Evolutionary conservation across 2,113 vertebrate genomes (phyloP).

Genomic region (Laticauda laticaudata): DNA sequence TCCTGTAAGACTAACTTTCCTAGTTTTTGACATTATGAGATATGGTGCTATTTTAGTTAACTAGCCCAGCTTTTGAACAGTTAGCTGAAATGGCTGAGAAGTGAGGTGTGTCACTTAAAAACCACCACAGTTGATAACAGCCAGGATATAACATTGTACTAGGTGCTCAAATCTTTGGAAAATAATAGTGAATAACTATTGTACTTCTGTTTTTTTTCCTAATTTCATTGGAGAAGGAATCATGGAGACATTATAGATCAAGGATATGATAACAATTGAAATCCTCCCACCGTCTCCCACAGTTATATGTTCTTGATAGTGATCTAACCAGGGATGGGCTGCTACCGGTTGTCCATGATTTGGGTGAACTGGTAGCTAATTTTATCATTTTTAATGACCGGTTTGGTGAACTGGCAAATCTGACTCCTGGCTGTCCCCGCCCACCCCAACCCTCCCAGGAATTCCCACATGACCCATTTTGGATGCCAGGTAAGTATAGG

Average conservation of each 20-base stretch:
- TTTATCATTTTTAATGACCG: no score
- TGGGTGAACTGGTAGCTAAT: no score
- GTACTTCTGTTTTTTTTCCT: background rate
- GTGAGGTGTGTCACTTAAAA: background rate
- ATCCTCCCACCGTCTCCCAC: background rate
- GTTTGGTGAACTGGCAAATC: no score
- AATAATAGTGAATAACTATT: background rate
- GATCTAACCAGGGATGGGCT: background rate
- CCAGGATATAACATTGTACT: background rate
- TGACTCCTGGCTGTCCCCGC: no score
- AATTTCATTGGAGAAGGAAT: background rate
- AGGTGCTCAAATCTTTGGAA: background rate
- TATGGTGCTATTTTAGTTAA: background rate
- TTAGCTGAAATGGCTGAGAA: background rate
- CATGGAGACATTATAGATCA: background rate
- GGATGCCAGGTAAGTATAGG: no score
- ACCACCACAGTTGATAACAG: background rate
- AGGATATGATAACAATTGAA: background rate
- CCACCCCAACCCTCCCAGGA: no score
- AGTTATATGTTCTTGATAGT: background rate
- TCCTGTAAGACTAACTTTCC: background rate
- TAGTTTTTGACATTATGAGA: background rate
- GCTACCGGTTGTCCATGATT: no score
- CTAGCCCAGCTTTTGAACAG: background rate
- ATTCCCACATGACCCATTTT: no score